Base-by-base conservation (phyloP, 2,113 vertebrate genomes). In the Heterotilapia buettikoferi region DNA sequence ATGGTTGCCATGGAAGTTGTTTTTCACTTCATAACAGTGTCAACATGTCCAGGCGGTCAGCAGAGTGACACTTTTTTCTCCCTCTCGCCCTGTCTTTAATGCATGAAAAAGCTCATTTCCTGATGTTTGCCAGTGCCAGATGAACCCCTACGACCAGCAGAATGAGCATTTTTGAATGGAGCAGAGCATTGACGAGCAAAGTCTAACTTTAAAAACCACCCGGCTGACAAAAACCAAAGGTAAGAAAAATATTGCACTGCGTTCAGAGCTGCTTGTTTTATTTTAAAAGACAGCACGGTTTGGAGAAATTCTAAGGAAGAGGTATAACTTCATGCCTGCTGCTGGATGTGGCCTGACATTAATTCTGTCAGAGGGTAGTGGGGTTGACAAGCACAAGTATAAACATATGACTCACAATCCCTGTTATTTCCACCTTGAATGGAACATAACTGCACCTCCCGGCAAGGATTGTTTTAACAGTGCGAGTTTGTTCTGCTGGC, bases 1-100 rank as follows among this genome's bases (percentile, higher is more conserved):
- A 97, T 96, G 96, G 98, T 99, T 98, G 95, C 98, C 97, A 98
- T 98, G 97, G 98, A 97, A 94, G 92, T 96, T 95, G 96, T 97
- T 97, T 97, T 98, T 97, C 96, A 92, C 94, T 97, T 97, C 98
- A 98, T 92, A 98, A 98, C 98, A 98, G 93, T 95, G 94, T 95
- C 53, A 80, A 96, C 95, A 96, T 90, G 96, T 94, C 94, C 94
- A 61, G 92, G 90, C 92, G 5, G 54, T 92, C 95, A 88, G 94
- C 95, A 36, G 88, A 61, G 84, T 89, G 83, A 90, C 95, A 91
- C 88, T 90, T 87, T 96, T 92, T 89, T 91, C 45, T 87, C 82
- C 80, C 80, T 84, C 66, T 63, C 50, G 84, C 71, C 16, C 57
- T 9, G 57, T 53, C 43, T 84, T 57, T 91, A 86, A 88, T 84